A percentile compares a stretch with the other conserved stretches of the same genome.
Evolutionary conservation across 2,113 vertebrate genomes (phyloP).

Genomic region (Pitta sordida): DNA sequence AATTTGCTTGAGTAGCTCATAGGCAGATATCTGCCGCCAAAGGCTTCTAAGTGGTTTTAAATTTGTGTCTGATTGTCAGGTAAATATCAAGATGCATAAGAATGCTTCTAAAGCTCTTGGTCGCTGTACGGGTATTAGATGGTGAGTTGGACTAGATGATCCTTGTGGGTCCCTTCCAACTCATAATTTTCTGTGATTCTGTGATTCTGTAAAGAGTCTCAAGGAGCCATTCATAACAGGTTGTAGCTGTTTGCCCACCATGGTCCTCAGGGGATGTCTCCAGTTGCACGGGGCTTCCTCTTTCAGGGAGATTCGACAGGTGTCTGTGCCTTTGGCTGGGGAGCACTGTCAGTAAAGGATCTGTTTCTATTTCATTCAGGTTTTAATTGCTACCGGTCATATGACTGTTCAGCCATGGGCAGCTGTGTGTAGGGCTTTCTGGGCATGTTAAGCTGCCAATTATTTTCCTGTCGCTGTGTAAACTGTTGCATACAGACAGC

Average conservation of each 20-base stretch:
- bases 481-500: not conserved
- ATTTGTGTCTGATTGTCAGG: not conserved
- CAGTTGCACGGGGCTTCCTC: not conserved
- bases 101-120: not conserved
- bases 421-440: not conserved
- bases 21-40: not conserved
- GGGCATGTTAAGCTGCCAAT: not conserved
- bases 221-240: not conserved
- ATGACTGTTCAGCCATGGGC: not conserved
- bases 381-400: not conserved
- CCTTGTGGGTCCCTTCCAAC: too few species aligned
- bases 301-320: not conserved
- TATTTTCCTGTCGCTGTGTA: not conserved
- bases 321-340: not conserved
- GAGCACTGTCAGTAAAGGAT: not conserved
- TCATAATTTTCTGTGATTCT: too few species aligned
- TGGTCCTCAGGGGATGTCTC: not conserved
- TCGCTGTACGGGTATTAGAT: too few species aligned
- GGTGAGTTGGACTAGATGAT: too few species aligned
- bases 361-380: not conserved
- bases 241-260: not conserved
- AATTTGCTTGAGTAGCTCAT: not conserved
- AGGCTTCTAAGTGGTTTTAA: not conserved
- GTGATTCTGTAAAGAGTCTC: too few species aligned
- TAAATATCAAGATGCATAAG: not conserved